Evolutionary conservation across 37 sponge, comb jelly and placozoan species (phyloP).

Genomic region (Chondrilla cf. caribensis): DNA sequence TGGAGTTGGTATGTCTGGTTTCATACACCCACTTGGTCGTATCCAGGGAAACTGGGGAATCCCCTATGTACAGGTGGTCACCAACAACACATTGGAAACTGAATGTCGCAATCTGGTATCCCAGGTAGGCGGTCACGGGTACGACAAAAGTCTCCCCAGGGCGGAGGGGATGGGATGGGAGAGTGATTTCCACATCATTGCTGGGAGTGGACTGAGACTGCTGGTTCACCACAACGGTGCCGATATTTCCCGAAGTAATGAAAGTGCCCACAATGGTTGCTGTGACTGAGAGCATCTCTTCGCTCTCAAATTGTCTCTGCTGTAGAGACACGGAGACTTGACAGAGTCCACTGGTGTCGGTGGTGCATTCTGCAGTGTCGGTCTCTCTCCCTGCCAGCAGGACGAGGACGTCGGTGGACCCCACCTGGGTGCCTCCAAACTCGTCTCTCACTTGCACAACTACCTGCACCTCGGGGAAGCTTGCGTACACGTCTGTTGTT

Average conservation of each 20-base stretch:
- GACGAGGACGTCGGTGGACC: background rate
- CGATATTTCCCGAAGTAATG: conserved; percentile 28
- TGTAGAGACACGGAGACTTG: conserved; percentile 37
- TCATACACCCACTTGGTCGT: conserved; percentile 43
- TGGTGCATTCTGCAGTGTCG: conserved; percentile 15
- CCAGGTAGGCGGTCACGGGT: conserved; percentile 46
- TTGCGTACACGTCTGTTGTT: conserved; percentile 31
- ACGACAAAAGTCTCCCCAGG: conserved; percentile 41
- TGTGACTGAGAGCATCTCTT: conserved; percentile 8
- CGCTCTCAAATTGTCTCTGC: conserved; percentile 37
- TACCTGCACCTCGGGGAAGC: conserved; percentile 35
- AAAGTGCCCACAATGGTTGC: conserved; percentile 27
- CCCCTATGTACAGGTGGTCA: conserved; percentile 24
- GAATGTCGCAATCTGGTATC: conserved; percentile 57
- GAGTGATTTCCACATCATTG: conserved; percentile 39
- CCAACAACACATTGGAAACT: conserved; percentile 45
- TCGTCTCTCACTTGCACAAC: conserved; percentile 52
- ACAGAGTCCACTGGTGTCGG: conserved; percentile 38
- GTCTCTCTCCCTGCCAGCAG: background rate
- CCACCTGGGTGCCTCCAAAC: conserved; percentile 30
- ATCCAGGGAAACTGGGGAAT: conserved; percentile 32
- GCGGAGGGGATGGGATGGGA: conserved; percentile 45
- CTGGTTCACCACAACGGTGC: conserved; percentile 25
- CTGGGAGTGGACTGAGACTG: background rate
- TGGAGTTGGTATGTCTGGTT: conserved; percentile 18